A percentile compares a stretch with the other conserved stretches of the same genome.
These are phyloP conservation scores for Actinernus sp. DNA, from an alignment of 92 coral and sea anemone species.

Conservation along the genomic window DNA sequence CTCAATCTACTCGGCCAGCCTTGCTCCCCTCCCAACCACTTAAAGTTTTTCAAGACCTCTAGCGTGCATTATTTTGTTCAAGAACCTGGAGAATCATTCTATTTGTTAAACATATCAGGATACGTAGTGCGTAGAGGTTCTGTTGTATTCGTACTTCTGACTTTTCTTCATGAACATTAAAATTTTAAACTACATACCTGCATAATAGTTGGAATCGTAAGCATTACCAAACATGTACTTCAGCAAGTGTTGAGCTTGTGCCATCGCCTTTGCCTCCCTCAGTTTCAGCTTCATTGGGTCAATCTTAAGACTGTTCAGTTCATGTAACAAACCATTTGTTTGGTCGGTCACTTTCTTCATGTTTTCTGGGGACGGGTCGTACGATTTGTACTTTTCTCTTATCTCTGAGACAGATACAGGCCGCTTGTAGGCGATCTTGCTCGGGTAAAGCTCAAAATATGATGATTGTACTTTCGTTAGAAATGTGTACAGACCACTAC, in stretches of 20 bases:
- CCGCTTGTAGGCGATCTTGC: conserved; percentile 45
- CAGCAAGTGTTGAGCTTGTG: conserved; percentile 32
- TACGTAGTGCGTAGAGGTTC: too few species aligned
- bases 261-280: conserved; percentile 50
- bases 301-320: conserved; percentile 28
- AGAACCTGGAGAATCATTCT: too few species aligned
- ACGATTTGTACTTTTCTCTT: conserved; percentile 29
- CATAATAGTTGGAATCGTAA: conserved; percentile 45
- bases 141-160: too few species aligned
- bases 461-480: conserved; percentile 25
- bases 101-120: too few species aligned
- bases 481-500: conserved; percentile 21
- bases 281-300: conserved; percentile 33
- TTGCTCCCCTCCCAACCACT: too few species aligned
- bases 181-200: too few species aligned
- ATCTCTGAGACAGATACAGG: conserved; percentile 41
- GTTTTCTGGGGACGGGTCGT: conserved; percentile 43
- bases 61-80: too few species aligned
- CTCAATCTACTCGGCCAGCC: too few species aligned
- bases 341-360: conserved; percentile 41
- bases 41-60: too few species aligned
- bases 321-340: conserved; percentile 7
- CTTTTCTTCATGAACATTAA: too few species aligned
- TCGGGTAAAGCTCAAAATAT: conserved; percentile 20
- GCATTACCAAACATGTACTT: conserved; percentile 41